Evolutionary conservation across 1,140 invertebrate genomes (phyloP), one percentile per base, ranked within the genome.

Genomic region (Anastatus disparis): DNA sequence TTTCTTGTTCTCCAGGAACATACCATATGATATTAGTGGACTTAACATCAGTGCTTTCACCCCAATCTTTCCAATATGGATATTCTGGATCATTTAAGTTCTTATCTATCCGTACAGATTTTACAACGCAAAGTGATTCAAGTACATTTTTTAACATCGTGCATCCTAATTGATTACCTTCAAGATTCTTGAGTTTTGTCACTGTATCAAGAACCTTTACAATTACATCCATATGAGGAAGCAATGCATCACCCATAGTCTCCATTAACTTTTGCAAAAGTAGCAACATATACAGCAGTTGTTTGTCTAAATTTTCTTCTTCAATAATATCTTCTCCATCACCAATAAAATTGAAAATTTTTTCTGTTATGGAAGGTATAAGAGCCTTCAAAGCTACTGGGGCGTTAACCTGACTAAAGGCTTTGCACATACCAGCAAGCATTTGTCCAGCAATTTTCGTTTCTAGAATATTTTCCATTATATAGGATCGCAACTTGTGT

Each of bases 41-140:
- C 29, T 91, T 83, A 7, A 93, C 76, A 75, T 93, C 83, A 13
- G 90, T 88, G 0, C 90, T 85, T 63, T 89, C 87, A 0, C 93
- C 95, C 96, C 96, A 98, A 72, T 96, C 91, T 12, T 91, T 91
- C 27, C 96, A 89, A 3, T 94, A 90, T 12, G 95, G 84, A 86
- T 92, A 94, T n/a, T 56, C 38, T 1, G 90, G 89, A 58, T 87
- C 86, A 61, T 91, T 89, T 72, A 89, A 91, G 55, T 90, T 87
- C 9, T 46, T 58, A 10, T 88, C 83, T 4, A 88, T 80, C 1
- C 88, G 87, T 78, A 89, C 91, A 48, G 87, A 85, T 78, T 88
- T 91, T 1, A 92, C 85, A 7, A 83, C 85, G 0, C 89, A 88
- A n/a, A 94, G 79, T 6, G 88, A 87, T 2, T 80, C 76, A 3